Percentiles rank a stretch among this genome's conserved stretches.
These are phyloP conservation scores for Unio pictorum DNA, from an alignment of 2,888 invertebrate species.

Conservation along the genomic window DNA sequence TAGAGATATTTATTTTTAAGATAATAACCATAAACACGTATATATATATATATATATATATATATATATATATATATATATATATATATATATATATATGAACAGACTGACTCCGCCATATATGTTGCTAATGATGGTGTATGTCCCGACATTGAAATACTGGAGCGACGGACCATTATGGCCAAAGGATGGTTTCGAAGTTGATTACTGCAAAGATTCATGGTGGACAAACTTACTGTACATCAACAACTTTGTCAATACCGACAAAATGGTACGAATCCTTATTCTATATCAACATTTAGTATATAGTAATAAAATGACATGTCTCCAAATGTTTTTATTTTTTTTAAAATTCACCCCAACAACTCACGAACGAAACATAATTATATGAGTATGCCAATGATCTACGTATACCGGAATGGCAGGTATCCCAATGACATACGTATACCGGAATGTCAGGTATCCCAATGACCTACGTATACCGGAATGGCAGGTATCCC, in stretches of 20 bases:
- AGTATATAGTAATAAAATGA: constrained; percentile 37
- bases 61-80: too few relatives aligned
- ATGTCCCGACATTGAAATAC: constrained; percentile 40
- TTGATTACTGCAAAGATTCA: constrained; percentile 30
- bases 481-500: too few relatives aligned
- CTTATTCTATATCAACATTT: constrained; percentile 44
- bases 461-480: too few relatives aligned
- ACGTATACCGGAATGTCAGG: too few relatives aligned
- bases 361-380: too few relatives aligned
- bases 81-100: too few relatives aligned
- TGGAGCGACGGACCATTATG: constrained; percentile 43
- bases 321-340: constrained; percentile 9
- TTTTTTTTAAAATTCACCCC: neutral
- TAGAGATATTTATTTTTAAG: neutral
- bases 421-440: too few relatives aligned
- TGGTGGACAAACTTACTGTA: constrained; percentile 56
- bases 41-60: too few relatives aligned
- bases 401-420: too few relatives aligned
- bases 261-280: constrained; percentile 7
- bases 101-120: constrained; percentile 50
- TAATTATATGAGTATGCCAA: too few relatives aligned
- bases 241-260: constrained; percentile 47
- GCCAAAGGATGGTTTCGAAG: constrained; percentile 29
- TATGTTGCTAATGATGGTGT: constrained; percentile 52
- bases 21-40: too few relatives aligned